Evolutionary conservation across 2,113 vertebrate species (phyloP).

Genomic region (Xiphophorus hellerii): DNA sequence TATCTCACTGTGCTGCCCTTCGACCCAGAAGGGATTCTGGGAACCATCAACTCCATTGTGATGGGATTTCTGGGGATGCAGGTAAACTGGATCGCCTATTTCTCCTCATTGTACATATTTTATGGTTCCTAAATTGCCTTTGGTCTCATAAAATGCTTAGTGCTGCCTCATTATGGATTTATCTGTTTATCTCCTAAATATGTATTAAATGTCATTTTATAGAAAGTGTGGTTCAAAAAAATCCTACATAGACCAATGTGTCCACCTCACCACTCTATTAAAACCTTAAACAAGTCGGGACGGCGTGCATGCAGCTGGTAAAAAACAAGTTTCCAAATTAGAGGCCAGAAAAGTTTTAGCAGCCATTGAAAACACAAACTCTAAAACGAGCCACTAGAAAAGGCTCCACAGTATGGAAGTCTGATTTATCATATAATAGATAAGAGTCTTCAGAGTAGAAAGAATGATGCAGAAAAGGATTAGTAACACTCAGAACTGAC

Average conservation of each 20-base stretch:
- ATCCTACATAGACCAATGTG: no score
- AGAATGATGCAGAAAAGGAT: no score
- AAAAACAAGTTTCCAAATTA: background rate
- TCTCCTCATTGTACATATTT: background rate
- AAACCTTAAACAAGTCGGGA: background rate
- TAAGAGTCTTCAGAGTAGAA: background rate
- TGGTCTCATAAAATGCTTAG: background rate
- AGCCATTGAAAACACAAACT: background rate
- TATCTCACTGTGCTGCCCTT: slow-evolving; percentile 80
- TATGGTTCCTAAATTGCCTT: background rate
- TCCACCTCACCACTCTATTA: background rate
- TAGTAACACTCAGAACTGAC: no score
- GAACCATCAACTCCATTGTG: slow-evolving; percentile 79
- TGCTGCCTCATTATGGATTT: no score
- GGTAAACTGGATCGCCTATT: slow-evolving; percentile 65
- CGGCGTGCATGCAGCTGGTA: background rate
- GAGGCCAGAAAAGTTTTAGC: background rate
- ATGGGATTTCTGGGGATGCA: slow-evolving; percentile 86
- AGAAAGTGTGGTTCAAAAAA: background rate
- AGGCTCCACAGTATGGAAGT: background rate
- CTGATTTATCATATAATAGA: background rate
- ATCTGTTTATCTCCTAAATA: background rate
- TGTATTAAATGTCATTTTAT: background rate
- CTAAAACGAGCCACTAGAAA: background rate
- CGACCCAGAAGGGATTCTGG: slow-evolving; percentile 83